Conservation (phyloP, 2,797 vertebrate species). For the Taenioides sp. region DNA sequence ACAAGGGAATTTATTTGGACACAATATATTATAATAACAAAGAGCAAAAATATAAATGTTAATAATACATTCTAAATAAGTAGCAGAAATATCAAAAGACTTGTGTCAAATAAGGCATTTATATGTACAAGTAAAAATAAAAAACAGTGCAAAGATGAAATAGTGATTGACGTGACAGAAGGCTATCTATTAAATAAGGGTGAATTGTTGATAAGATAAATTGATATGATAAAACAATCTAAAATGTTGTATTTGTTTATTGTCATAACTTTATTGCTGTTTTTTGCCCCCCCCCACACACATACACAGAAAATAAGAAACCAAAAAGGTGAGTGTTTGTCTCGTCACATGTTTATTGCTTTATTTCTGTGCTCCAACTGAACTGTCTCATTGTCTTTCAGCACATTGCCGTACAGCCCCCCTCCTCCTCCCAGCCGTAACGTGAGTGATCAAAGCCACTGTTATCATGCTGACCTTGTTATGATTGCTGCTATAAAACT, state of each 20-base stretch:
- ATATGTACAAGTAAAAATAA: too few relatives aligned
- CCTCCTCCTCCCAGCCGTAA: constrained; percentile 61
- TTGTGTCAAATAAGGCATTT: too few relatives aligned
- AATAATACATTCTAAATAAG: too few relatives aligned
- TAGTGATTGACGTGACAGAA: too few relatives aligned
- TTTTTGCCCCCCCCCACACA: constrained; percentile 12
- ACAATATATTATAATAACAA: too few relatives aligned
- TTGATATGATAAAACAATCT: too few relatives aligned
- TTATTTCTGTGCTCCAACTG: constrained; percentile 17
- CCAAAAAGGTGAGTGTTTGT: constrained; percentile 58
- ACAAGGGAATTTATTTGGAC: too few relatives aligned
- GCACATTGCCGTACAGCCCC: constrained; percentile 59
- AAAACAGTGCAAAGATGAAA: too few relatives aligned
- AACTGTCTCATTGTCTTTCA: constrained; percentile 48
- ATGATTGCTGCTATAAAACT: constrained; percentile 22
- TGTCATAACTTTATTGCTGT: constrained; percentile 13
- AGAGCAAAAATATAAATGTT: too few relatives aligned
- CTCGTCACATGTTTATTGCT: background rate
- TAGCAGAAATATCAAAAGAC: too few relatives aligned
- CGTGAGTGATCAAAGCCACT: constrained; percentile 62
- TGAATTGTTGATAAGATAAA: too few relatives aligned
- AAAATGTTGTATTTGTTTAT: background rate
- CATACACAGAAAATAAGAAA: constrained; percentile 63
- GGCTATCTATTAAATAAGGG: too few relatives aligned
- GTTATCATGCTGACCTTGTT: constrained; percentile 34